These are phyloP conservation scores for Oxytorus armatus DNA, from an alignment of 2,888 invertebrate species.

Conservation along the genomic window DNA sequence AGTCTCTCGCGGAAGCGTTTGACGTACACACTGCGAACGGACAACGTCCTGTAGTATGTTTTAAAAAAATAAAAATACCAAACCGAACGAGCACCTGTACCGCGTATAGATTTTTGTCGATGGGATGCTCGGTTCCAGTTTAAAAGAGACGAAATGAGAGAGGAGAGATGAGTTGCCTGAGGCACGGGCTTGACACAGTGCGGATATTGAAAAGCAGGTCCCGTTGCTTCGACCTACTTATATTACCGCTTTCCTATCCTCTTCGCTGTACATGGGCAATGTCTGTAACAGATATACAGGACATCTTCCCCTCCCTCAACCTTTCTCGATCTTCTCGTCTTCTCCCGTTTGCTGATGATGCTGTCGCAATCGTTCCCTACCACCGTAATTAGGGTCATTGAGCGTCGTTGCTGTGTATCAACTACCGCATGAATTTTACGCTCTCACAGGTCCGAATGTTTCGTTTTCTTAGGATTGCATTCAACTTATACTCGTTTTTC, in stretches of 20 bases:
- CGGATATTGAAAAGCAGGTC: slow-evolving; percentile 81
- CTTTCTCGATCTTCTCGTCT: not conserved
- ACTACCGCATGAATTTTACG: slow-evolving; percentile 19
- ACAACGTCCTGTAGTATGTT: slow-evolving; percentile 1
- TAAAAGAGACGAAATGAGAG: slow-evolving; percentile 9
- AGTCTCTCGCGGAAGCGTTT: slow-evolving; percentile 45
- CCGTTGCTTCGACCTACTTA: slow-evolving; percentile 82
- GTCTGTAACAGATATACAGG: slow-evolving; percentile 7
- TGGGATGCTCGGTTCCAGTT: slow-evolving; percentile 32
- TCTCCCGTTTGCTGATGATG: not conserved
- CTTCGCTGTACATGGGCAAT: slow-evolving; percentile 27
- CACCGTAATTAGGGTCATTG: slow-evolving; percentile 30
- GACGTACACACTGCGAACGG: slow-evolving; percentile 50
- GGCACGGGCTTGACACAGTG: slow-evolving; percentile 77
- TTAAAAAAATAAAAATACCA: not conserved
- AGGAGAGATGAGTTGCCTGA: slow-evolving; percentile 70
- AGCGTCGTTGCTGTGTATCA: not conserved
- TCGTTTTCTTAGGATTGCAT: not conserved
- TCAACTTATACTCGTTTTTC: too few species aligned
- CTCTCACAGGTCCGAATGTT: not conserved
- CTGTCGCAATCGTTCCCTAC: not conserved
- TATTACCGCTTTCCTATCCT: slow-evolving; percentile 77
- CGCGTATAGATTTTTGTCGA: slow-evolving; percentile 33
- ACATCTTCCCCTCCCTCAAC: not conserved
- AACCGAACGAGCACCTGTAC: not conserved